Evolutionary conservation across 2,888 invertebrate species (phyloP), one percentile per base, ranked within the genome.

Genomic region (Phragmatobia fuliginosa): DNA sequence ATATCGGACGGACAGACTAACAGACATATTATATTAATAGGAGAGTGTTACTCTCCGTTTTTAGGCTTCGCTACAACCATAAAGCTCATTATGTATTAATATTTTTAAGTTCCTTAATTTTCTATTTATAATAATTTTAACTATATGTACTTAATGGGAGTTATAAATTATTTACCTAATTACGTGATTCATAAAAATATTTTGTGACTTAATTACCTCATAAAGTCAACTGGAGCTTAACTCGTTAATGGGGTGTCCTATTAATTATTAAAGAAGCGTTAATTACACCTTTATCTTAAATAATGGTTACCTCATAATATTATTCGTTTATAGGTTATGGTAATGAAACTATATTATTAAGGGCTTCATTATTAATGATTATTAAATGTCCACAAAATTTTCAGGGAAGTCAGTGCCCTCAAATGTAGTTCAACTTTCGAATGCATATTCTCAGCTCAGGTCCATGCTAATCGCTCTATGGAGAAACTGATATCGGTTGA

Each of bases 231-330:
- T 62, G 62, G 41, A 41, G 21, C 41, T 41, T 41, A 62, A 41
- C 62, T 25, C 38, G 28, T 11, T 67, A 68, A 69, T 68, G 71
- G 60, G 61, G 60, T 41, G 59, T 41, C 21, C 38, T 41, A 58
- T 66, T 38, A 62, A 62, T 38, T 62, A 31, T 41, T 62, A 62
- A 28, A 28, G 38, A 16, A 28, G 38, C 8, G 16, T 65, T 65
- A 65, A 36, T 36, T 58, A 65, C 10, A n/a, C 38, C 32, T 36
- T 58, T 38, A 65, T 65, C 65, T 65, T 38, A 65, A 38, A 18
- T 38, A 58, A 56, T 56, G 18, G 10, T 10, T 21, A 8, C 16
- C n/a, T 61, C 3, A 38, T 21, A 38, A 36, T 62, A 62, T 21
- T 41, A 41, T 62, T 28, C 18, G 6, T 41, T 28, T 18, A 16